Percentiles rank a stretch among this genome's conserved stretches.
phyloP scores from a whole-genome alignment of 92 coral and sea anemone species.

The Parazoanthus swiftii region DNA sequence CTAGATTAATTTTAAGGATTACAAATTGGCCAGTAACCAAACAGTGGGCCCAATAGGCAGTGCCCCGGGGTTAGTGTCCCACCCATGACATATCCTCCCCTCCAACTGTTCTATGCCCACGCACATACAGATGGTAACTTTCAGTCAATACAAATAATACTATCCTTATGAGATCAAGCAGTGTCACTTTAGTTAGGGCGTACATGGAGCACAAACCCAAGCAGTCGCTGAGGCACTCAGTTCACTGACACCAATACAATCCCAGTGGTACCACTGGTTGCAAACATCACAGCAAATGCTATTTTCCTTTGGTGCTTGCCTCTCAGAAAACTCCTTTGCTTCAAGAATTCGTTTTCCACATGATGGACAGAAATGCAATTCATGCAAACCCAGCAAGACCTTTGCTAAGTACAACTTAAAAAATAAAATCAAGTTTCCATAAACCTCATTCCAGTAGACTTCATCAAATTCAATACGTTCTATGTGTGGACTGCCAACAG shows the following conservation, averaged over 20 bases:
- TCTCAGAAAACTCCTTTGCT: constrained; percentile 18
- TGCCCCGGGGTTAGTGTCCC: no score
- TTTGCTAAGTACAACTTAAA: constrained; percentile 25
- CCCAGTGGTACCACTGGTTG: constrained; percentile 20
- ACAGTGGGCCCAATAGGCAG: no score
- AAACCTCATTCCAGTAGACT: constrained; percentile 20
- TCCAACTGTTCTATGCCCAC: no score
- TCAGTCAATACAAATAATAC: not conserved
- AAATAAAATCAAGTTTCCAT: constrained; percentile 26
- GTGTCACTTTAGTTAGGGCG: constrained; percentile 4
- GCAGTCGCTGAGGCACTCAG: constrained; percentile 4
- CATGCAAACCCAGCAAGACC: constrained; percentile 25
- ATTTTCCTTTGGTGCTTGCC: constrained; percentile 22
- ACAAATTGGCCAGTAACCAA: no score
- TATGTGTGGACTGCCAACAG: constrained; percentile 17
- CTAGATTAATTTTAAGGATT: no score
- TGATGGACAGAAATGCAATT: constrained; percentile 16
- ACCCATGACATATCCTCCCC: not conserved
- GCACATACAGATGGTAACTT: not conserved
- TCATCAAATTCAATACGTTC: constrained; percentile 19
- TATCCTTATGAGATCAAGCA: not conserved
- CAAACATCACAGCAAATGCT: constrained; percentile 33
- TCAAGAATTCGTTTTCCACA: constrained; percentile 15
- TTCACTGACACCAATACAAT: constrained; percentile 12
- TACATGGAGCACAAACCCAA: constrained; percentile 29